Evolutionary conservation across 1,140 invertebrate genomes (phyloP).

Genomic region (Polypedilum vanderplanki): DNA sequence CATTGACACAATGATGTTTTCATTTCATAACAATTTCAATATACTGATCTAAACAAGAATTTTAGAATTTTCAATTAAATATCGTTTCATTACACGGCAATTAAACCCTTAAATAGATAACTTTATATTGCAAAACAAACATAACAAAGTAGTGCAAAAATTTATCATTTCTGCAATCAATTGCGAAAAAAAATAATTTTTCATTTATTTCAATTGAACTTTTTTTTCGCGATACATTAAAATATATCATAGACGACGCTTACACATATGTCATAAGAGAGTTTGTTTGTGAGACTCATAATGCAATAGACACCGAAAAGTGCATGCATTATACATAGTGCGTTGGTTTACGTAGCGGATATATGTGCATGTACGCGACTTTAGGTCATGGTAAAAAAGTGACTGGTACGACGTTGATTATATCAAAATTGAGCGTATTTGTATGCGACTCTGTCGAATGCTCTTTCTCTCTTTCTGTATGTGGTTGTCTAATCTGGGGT

Average conservation of each 20-base stretch:
- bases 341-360: neutral
- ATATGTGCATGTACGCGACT: neutral
- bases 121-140: neutral
- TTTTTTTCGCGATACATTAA: no score
- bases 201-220: neutral
- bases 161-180: neutral
- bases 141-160: neutral
- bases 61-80: neutral
- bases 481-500: neutral
- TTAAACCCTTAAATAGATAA: neutral
- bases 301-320: neutral
- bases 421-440: slow-evolving; percentile 21
- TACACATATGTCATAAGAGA: no score
- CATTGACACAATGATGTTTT: no score
- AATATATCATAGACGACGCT: no score
- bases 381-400: slow-evolving; percentile 28
- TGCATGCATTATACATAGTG: neutral
- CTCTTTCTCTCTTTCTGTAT: neutral
- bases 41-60: neutral
- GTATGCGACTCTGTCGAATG: neutral
- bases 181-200: slow-evolving; percentile 11
- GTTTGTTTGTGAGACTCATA: no score
- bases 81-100: neutral
- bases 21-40: neutral
- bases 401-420: neutral